These are phyloP conservation scores for Cephus nigrinus DNA, from an alignment of 2,888 invertebrate genomes.

Conservation along the genomic window DNA sequence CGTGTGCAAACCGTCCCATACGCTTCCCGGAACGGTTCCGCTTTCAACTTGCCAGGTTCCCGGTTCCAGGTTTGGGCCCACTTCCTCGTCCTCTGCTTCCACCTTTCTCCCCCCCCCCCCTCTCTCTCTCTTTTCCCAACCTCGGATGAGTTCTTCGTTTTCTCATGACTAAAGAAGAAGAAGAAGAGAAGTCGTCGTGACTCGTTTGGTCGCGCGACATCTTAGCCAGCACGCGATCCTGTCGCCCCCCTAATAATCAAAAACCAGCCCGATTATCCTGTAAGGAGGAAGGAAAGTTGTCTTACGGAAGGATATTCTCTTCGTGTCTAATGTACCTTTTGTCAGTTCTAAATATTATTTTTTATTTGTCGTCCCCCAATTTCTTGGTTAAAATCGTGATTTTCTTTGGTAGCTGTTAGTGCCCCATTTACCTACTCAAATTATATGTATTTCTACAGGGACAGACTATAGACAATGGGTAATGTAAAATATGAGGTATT, in stretches of 20 bases:
- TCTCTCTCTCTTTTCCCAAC: conserved; percentile 2
- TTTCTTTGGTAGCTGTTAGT: no score
- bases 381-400: not conserved
- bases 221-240: conserved; percentile 41
- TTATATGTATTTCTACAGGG: no score
- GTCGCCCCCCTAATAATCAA: conserved; percentile 29
- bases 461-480: no score
- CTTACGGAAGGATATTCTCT: not conserved
- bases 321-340: not conserved
- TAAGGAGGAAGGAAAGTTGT: not conserved
- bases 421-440: no score
- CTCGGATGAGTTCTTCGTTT: conserved; percentile 28
- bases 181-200: conserved; percentile 34
- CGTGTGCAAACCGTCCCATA: conserved; percentile 43
- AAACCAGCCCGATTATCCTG: conserved; percentile 12
- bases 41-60: not conserved
- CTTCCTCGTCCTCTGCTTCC: conserved; percentile 12
- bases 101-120: conserved; percentile 8
- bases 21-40: not conserved
- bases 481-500: no score
- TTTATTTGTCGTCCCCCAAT: conserved; percentile 1
- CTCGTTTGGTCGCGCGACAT: conserved; percentile 19
- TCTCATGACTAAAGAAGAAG: conserved; percentile 29
- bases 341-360: not conserved
- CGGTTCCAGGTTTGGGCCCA: not conserved